phyloP scores from a whole-genome alignment of 2,113 vertebrate species.

The Catharus bicknelli region DNA sequence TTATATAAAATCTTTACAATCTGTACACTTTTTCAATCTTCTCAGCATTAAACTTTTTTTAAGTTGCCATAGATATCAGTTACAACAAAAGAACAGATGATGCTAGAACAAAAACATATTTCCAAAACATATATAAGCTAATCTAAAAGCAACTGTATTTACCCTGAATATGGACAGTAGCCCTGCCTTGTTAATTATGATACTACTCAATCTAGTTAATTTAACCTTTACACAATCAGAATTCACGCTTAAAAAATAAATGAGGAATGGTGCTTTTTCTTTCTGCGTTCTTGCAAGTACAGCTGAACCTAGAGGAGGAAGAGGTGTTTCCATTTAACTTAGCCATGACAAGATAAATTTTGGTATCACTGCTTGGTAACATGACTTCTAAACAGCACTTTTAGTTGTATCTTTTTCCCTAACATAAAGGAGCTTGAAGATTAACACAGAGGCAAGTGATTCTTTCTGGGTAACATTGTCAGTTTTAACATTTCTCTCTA shows the following conservation, averaged over 20 bases:
- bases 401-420: not conserved
- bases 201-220: not conserved
- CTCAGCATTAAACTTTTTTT: conserved; percentile 31
- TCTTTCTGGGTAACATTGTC: not conserved
- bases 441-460: not conserved
- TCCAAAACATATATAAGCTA: not conserved
- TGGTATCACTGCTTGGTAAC: not conserved
- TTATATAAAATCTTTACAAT: conserved; percentile 73
- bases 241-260: not conserved
- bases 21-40: conserved; percentile 65
- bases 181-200: not conserved
- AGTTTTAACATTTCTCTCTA: not conserved
- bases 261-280: not conserved
- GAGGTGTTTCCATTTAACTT: not conserved
- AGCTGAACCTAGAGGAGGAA: not conserved
- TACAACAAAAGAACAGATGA: conserved; percentile 7
- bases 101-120: not conserved
- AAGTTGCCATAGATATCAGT: not conserved
- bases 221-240: not conserved
- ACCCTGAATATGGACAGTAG: not conserved
- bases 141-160: not conserved
- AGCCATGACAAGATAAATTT: not conserved
- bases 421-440: not conserved
- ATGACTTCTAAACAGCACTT: not conserved
- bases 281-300: not conserved